phyloP scores from a whole-genome alignment of 2,797 vertebrate genomes.

The Antrozous pallidus region DNA sequence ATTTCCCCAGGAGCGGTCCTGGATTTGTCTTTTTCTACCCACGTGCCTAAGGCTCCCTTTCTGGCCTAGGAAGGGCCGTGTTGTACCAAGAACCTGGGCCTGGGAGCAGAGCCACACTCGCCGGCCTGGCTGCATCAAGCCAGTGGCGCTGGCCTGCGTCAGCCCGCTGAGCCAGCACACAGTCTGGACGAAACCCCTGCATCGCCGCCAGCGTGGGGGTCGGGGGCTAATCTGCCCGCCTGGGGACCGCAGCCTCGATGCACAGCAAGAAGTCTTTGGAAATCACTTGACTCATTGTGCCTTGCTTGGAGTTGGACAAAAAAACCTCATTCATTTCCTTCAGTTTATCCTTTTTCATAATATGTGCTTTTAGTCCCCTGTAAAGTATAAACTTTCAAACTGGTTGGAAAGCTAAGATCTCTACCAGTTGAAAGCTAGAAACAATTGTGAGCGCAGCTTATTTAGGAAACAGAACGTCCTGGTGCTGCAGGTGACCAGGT shows the following conservation, averaged over 20 bases:
- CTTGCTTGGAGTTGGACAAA: not conserved
- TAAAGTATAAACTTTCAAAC: not conserved
- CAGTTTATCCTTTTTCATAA: not conserved
- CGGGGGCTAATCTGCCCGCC: accelerated
- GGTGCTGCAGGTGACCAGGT: accelerated
- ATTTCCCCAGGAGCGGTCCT: not conserved
- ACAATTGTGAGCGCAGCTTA: not conserved
- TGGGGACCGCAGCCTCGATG: not conserved
- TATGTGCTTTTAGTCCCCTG: not conserved
- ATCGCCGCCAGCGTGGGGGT: too few relatives aligned
- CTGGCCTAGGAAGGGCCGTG: not conserved
- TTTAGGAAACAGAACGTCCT: not conserved
- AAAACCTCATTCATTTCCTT: not conserved
- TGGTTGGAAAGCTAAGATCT: not conserved
- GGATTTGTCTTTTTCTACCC: not conserved
- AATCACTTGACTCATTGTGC: not conserved
- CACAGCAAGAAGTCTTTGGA: not conserved
- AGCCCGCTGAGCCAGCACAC: not conserved
- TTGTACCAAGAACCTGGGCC: not conserved
- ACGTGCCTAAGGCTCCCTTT: not conserved
- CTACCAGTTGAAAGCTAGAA: not conserved
- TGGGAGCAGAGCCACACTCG: not conserved
- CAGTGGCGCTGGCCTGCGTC: not conserved
- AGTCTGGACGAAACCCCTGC: not conserved
- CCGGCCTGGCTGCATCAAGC: not conserved